Evolutionary conservation across 2,113 vertebrate species (phyloP), one percentile per base, ranked within the genome.

Genomic region (Ptychochromis oligacanthus): DNA sequence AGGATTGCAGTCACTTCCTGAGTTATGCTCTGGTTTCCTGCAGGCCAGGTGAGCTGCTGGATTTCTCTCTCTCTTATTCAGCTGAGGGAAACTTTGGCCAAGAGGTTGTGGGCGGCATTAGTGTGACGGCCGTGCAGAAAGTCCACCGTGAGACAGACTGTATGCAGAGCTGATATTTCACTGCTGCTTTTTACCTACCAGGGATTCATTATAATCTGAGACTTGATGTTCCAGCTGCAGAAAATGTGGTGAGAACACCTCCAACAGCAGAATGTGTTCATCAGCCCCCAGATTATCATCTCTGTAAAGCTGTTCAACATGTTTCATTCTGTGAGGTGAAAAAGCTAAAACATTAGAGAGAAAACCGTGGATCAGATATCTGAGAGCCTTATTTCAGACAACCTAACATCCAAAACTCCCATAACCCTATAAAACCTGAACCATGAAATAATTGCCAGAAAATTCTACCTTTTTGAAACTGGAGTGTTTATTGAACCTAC

Each of bases 201-300:
- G 65, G 49, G 65, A 70, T 70, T 70, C 65, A 70, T 9, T 28
- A 67, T 9, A 67, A 65, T 67, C 40, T 70, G 65, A 52, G 49
- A 49, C 17, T 70, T 70, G 46, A 11, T 70, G 64, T 17, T 49
- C 43, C 43, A 14, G 13, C 40, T 5, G 1, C 3, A 43, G 43
- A 13, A 46, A 46, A 12, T 13, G 4, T 14, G 13, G 43, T 46
- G 43, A 46, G 22, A 67, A 40, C 38, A 40, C 9, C 38, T 40
- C 2, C 2, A 40, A 40, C 11, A 43, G 40, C 26, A 4, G 2
- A 67, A 49, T n/a, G n/a, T n/a, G n/a, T n/a, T 18, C 22, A 67
- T 7, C 64, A 49, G 15, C 9, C 28, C 40, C 22, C 49, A 24
- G 43, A 49, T 46, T 70, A 49, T 49, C 22, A 70, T 70, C 24